These are phyloP conservation scores for Oreochromis spilurus DNA, from an alignment of 2,113 vertebrate species.

Conservation along the genomic window DNA sequence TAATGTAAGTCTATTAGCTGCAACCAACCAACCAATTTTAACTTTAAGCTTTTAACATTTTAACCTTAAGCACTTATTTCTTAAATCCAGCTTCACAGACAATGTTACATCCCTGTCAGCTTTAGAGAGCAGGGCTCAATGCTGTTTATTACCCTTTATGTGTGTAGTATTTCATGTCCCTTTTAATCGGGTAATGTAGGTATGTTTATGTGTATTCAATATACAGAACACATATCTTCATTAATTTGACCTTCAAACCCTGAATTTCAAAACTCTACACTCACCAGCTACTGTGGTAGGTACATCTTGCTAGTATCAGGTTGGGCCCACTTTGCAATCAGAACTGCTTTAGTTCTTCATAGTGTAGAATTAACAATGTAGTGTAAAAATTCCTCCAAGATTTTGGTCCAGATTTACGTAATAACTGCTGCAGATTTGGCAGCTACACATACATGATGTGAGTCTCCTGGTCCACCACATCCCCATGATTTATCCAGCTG, in stretches of 20 bases:
- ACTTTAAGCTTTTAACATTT: not conserved
- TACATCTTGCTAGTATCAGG: not conserved
- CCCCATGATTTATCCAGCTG: not conserved
- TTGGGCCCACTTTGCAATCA: not conserved
- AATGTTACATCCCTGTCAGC: not conserved
- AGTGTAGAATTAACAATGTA: not conserved
- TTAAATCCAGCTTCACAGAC: not conserved
- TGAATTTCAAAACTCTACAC: not conserved
- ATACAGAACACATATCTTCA: not conserved
- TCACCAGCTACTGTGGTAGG: not conserved
- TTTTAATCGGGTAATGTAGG: not conserved
- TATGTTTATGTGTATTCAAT: not conserved
- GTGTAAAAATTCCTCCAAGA: not conserved
- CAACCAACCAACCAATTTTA: not conserved
- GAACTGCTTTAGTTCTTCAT: not conserved
- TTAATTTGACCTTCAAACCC: not conserved
- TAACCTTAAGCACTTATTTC: not conserved
- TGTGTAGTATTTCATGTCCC: not conserved
- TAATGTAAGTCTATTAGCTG: not conserved
- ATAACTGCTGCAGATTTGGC: not conserved
- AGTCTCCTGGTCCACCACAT: not conserved
- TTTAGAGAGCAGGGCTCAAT: not conserved
- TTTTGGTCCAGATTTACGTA: not conserved
- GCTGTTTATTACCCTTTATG: not conserved
- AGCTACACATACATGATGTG: not conserved